These are phyloP conservation scores for Mola mola DNA, from an alignment of 2,113 vertebrate genomes.

Conservation along the genomic window DNA sequence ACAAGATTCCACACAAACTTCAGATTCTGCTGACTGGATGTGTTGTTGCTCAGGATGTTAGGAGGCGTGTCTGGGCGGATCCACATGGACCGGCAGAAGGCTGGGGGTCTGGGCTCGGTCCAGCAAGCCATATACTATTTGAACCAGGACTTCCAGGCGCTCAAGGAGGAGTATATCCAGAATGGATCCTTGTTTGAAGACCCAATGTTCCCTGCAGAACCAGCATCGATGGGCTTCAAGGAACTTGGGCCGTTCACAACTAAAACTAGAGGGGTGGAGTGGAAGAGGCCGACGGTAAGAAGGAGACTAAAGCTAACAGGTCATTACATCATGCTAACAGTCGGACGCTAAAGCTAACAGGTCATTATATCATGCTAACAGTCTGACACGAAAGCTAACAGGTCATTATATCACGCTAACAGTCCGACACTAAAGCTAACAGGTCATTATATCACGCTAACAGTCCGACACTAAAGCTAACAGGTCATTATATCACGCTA, in stretches of 20 bases:
- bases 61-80: conserved; percentile 56
- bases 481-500: too few relatives aligned
- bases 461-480: too few relatives aligned
- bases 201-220: conserved; percentile 85
- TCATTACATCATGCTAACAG: too few relatives aligned
- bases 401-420: too few relatives aligned
- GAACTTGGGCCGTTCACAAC: conserved; percentile 85
- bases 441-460: too few relatives aligned
- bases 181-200: conserved; percentile 83
- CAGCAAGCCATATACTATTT: conserved; percentile 73
- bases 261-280: conserved; percentile 84
- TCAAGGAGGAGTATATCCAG: conserved; percentile 80
- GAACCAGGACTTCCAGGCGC: conserved; percentile 85
- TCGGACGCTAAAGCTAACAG: too few relatives aligned
- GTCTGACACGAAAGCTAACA: too few relatives aligned
- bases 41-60: conserved; percentile 54
- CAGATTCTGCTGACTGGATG: too few relatives aligned
- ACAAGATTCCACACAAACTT: too few relatives aligned
- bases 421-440: too few relatives aligned
- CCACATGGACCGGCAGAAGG: conserved; percentile 74
- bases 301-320: neutral
- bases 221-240: conserved; percentile 82
- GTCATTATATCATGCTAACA: too few relatives aligned
- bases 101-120: conserved; percentile 82
- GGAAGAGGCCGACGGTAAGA: conserved; percentile 87